Evolutionary conservation across 35 echinoderm and acorn worm genomes (phyloP), one percentile per base, ranked within the genome.

Genomic region (Diadema setosum): DNA sequence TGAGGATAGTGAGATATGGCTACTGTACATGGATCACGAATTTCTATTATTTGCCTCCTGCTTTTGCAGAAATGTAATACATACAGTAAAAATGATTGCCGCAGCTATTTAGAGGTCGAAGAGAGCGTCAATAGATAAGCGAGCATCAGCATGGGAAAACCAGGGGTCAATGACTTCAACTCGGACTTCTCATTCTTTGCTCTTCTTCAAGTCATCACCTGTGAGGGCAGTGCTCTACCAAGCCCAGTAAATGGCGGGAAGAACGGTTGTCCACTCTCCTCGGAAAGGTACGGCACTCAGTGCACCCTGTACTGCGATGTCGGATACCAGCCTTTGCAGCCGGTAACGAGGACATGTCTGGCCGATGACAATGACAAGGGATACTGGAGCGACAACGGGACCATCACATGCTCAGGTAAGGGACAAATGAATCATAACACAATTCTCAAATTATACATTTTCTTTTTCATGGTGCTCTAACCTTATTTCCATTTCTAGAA

Each of bases 341-440:
- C 83, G 14, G 36, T 80, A n/a, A 39, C 65, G 49, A 34, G 87
- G 69, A 42, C 39, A 8, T 90, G 87, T 29, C 21, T 65, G 58
- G 80, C 58, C 65, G 56, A 90, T 46, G 76, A 40, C 3, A 25
- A 59, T 11, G 75, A 37, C 34, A 39, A 26, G 20, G 87, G 87
- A 42, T 75, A 83, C 1, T 90, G 87, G 87, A 46, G 34, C 17
- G 78, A 60, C n/a, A n/a, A n/a, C 39, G 87, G 87, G 33, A 57
- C 87, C 5, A 65, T 90, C 3, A 27, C 87, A 5, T 90, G 87
- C 42, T 45, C 75, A 83, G 80, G 87, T 90, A 37, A 65, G n/a
- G n/a, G n/a, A n/a, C n/a, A n/a, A n/a, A n/a, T n/a, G n/a, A n/a
- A n/a, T n/a, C n/a, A n/a, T n/a, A n/a, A n/a, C n/a, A n/a, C n/a